These are phyloP conservation scores for Leptobrachium leishanense DNA, from an alignment of 2,113 vertebrate genomes.

Conservation along the genomic window DNA sequence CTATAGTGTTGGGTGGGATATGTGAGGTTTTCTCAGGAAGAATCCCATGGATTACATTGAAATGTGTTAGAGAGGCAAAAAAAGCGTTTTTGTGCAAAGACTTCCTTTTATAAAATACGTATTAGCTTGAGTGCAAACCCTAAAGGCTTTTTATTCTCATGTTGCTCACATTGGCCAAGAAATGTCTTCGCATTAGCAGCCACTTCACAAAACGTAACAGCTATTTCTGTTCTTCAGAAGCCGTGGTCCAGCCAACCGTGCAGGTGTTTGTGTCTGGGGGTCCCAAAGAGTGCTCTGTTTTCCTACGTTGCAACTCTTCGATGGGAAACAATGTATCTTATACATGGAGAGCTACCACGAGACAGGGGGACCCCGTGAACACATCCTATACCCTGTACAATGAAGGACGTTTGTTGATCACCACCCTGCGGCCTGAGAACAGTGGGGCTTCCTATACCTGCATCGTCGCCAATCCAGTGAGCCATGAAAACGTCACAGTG, in stretches of 20 bases:
- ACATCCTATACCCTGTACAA: not conserved
- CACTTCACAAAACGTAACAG: not conserved
- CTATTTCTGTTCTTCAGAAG: slow-evolving; percentile 5
- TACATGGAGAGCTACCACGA: slow-evolving; percentile 2
- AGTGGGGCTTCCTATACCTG: slow-evolving; percentile 14
- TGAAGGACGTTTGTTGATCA: not conserved
- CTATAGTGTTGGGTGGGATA: too few relatives aligned
- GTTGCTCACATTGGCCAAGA: too few relatives aligned
- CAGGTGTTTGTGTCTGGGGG: slow-evolving; percentile 11
- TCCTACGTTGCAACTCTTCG: slow-evolving; percentile 16
- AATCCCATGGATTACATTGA: too few relatives aligned
- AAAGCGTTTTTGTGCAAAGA: too few relatives aligned
- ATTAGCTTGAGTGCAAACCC: too few relatives aligned
- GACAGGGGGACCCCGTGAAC: not conserved
- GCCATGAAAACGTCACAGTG: not conserved
- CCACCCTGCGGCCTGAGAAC: not conserved
- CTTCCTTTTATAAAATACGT: too few relatives aligned
- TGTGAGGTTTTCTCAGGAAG: too few relatives aligned
- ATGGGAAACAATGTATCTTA: slow-evolving; percentile 17
- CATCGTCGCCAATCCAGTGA: slow-evolving; percentile 18
- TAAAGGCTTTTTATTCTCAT: too few relatives aligned
- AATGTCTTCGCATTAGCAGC: too few relatives aligned
- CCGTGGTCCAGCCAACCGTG: slow-evolving; percentile 4
- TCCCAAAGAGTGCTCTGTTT: not conserved
- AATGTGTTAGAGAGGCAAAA: too few relatives aligned